phyloP scores from a whole-genome alignment of 2,113 vertebrate genomes.

The Planiliza haematocheilus region DNA sequence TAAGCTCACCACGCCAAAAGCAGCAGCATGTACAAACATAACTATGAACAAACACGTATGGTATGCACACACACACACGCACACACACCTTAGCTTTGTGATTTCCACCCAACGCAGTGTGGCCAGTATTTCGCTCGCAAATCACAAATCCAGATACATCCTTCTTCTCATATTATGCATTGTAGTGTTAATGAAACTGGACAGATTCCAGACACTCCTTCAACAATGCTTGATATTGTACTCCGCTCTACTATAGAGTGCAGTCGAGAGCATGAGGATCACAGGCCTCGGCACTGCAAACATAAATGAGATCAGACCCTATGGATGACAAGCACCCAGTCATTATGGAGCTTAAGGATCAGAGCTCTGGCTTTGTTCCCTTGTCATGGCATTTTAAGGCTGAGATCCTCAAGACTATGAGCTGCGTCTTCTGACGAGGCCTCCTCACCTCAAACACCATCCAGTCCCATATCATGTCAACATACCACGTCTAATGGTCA shows the following conservation, averaged over 20 bases:
- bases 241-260: slow-evolving; percentile 24
- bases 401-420: slow-evolving; percentile 58
- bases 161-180: slow-evolving; percentile 28
- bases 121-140: slow-evolving; percentile 31
- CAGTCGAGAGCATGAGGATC: slow-evolving; percentile 21
- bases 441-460: slow-evolving; percentile 59
- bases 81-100: slow-evolving; percentile 17
- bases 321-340: slow-evolving; percentile 61
- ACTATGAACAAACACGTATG: slow-evolving; percentile 31
- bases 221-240: slow-evolving; percentile 51
- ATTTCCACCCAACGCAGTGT: slow-evolving; percentile 11
- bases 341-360: slow-evolving; percentile 65
- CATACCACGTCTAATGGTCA: slow-evolving; percentile 69
- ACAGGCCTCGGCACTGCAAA: slow-evolving; percentile 52
- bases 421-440: slow-evolving; percentile 46
- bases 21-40: slow-evolving; percentile 60
- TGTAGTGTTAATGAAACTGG: slow-evolving; percentile 46
- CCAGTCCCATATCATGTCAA: slow-evolving; percentile 54
- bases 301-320: slow-evolving; percentile 58
- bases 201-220: slow-evolving; percentile 54
- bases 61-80: slow-evolving; percentile 13
- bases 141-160: slow-evolving; percentile 30
- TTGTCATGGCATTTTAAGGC: slow-evolving; percentile 63
- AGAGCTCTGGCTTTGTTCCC: slow-evolving; percentile 62
- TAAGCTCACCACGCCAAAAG: slow-evolving; percentile 34